A percentile compares a stretch with the other conserved stretches of the same genome.
phyloP scores from a whole-genome alignment of 2,113 vertebrate genomes.

The Chrysemys picta region DNA sequence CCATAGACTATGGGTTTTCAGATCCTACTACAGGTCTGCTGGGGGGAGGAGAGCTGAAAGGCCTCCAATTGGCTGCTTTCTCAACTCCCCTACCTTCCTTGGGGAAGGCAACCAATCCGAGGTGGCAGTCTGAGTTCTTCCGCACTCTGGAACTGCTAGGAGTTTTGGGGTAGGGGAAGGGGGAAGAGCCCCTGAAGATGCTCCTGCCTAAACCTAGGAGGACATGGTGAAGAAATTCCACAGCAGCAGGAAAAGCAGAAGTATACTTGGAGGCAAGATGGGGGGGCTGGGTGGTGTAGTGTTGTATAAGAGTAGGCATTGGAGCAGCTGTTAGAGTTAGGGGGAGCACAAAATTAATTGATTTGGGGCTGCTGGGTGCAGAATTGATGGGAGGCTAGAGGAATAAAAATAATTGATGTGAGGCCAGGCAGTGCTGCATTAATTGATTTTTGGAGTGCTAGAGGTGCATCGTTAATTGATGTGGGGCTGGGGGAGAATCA shows the following conservation, averaged over 20 bases:
- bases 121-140: background rate
- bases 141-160: background rate
- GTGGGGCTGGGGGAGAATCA: background rate
- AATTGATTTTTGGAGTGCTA: background rate
- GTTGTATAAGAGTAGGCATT: background rate
- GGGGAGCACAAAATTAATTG: background rate
- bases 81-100: background rate
- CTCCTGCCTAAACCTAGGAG: background rate
- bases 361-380: background rate
- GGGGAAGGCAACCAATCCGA: background rate
- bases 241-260: background rate
- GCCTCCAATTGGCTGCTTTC: too few relatives aligned
- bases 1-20: background rate
- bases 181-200: background rate
- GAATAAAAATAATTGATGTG: background rate
- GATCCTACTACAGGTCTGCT: background rate
- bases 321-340: background rate
- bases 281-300: background rate
- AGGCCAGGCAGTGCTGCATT: background rate
- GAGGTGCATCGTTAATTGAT: background rate
- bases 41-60: too few relatives aligned
- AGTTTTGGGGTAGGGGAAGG: background rate
- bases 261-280: background rate
- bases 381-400: background rate
- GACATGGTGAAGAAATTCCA: background rate